Evolutionary conservation across 2,888 invertebrate genomes (phyloP), one percentile per base, ranked within the genome.

Genomic region (Orchesella flavescens): DNA sequence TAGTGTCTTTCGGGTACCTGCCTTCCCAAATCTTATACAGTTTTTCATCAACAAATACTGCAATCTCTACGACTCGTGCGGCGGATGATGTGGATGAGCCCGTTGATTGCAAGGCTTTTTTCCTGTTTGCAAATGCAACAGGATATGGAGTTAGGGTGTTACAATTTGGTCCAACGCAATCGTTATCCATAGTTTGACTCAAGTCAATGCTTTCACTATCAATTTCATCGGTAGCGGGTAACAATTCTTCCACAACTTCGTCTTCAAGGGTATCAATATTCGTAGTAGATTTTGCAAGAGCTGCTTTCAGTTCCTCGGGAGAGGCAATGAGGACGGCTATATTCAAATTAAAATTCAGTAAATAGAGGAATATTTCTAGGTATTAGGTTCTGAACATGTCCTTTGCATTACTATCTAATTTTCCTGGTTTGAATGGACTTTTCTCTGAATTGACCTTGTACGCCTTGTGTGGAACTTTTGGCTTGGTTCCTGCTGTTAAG

Each of bases 31-130:
- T 23, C 23, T 34, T 44, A 43, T 59, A 83, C 24, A 86, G 23
- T 17, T 69, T 66, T 10, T 49, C 55, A 34, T 86, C 86, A 1
- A 83, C 78, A 44, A 86, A 86, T 12, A 86, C 86, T 1, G 86
- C 84, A 17, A 86, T 83, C 49, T 86, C 86, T 0, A 86, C 61
- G n/a, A 84, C 77, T 55, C 76, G 44, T n/a, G n/a, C 12, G n/a
- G 44, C 24, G 21, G 69, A 23, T 7, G 44, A 46, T 12, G 17
- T 10, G 17, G 43, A 17, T 17, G 66, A 17, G 15, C 5, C 15
- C 1, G 13, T 66, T 66, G 43, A 10, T 65, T 71, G 44, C 24
- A 10, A 34, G 1, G 24, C 17, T 53, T 78, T 61, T 10, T 21
- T 61, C 4, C 49, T 49, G 10, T 49, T 49, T 49, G 49, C 49